Evolutionary conservation across 2,888 invertebrate species (phyloP), one percentile per base, ranked within the genome.

Genomic region (Diarsia mendica): DNA sequence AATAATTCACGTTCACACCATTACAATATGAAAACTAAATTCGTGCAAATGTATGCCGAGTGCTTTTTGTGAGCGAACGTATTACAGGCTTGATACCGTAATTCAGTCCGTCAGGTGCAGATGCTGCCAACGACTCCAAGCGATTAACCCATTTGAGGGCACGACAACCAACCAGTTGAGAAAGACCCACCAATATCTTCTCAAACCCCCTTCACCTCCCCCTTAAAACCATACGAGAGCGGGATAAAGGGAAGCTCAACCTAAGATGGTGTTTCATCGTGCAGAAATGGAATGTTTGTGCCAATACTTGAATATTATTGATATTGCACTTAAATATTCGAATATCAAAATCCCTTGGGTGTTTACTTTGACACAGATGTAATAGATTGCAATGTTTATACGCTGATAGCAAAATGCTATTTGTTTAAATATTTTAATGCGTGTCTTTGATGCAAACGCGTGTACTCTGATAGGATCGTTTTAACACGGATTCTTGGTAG

Each of bases 121-220:
- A 94, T 94, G 95, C 91, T 91, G 91, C 90, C 90, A 89, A 91
- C 92, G 93, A 93, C 93, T 94, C 89, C 93, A 88, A 92, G 90
- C 95, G 95, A 96, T 96, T 96, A 96, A 96, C 95, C 95, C 95
- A 95, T 95, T 95, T 95, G 92, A 92, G 91, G 91, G 89, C 90
- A 90, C 88, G 83, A 84, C 87, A 80, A 79, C 87, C 88, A 79
- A 87, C 92, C 92, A 92, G 79, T 66, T 44, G 80, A 88, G 67
- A 72, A 76, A 85, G 93, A 91, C 69, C 93, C 87, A 80, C 75
- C 83, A 89, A 90, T 87, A 88, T 85, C 85, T 82, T 82, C 82
- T 76, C 80, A 82, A 80, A 78, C 76, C 83, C 82, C 86, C 81
- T 81, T 75, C 70, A 76, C 77, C 77, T n/a, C 76, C 78, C 75